These are phyloP conservation scores for Gallinago nigripennis DNA, from an alignment of 2,797 vertebrate genomes.

Conservation along the genomic window DNA sequence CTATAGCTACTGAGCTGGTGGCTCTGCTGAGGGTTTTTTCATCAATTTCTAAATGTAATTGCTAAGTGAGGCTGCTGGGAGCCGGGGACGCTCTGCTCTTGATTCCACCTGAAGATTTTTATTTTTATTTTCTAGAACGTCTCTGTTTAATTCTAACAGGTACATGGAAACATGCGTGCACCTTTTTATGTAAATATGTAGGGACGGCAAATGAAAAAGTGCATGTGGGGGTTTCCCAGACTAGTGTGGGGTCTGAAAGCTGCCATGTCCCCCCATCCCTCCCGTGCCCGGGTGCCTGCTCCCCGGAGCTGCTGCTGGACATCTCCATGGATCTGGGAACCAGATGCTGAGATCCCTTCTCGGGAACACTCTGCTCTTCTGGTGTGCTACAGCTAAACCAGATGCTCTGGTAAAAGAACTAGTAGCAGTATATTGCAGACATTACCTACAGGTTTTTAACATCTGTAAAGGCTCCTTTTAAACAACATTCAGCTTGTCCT, in stretches of 20 bases:
- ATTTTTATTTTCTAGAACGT: background rate
- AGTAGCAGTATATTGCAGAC: background rate
- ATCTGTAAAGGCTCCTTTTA: background rate
- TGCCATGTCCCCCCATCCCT: background rate
- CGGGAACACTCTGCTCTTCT: background rate
- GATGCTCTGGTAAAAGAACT: background rate
- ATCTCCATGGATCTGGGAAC: rapidly evolving
- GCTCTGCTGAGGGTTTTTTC: background rate
- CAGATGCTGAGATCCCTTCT: background rate
- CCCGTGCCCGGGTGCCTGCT: too few relatives aligned
- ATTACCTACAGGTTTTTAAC: background rate
- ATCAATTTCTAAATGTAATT: slow-evolving; percentile 10
- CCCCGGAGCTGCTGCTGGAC: background rate
- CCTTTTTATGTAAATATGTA: background rate
- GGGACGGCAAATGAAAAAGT: rapidly evolving
- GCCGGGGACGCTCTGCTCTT: background rate
- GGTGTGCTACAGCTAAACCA: background rate
- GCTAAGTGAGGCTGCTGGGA: background rate
- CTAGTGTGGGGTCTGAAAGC: background rate
- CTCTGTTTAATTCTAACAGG: background rate
- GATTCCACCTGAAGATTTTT: background rate
- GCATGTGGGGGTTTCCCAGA: background rate
- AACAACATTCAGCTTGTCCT: background rate
- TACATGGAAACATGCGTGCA: background rate
- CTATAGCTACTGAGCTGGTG: slow-evolving; percentile 68